A percentile compares a stretch with the other conserved stretches of the same genome.
phyloP scores from a whole-genome alignment of 2,113 vertebrate genomes.

The Lates calcarifer region DNA sequence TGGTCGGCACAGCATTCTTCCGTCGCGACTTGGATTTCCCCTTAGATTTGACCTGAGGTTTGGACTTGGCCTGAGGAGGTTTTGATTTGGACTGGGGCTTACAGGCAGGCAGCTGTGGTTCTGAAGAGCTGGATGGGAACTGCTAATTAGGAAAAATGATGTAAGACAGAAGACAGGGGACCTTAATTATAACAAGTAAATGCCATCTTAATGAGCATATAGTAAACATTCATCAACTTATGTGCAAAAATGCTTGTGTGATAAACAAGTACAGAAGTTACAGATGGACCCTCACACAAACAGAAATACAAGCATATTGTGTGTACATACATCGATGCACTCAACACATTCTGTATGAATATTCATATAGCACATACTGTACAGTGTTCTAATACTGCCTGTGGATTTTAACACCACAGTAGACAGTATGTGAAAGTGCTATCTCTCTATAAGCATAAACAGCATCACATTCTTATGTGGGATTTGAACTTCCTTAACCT shows the following conservation, averaged over 20 bases:
- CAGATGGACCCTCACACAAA: constrained; percentile 4
- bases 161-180: neutral
- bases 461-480: neutral
- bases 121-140: neutral
- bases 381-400: neutral
- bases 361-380: neutral
- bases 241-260: neutral
- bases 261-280: neutral
- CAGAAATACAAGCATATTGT: constrained; percentile 2
- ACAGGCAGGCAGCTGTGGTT: constrained; percentile 55
- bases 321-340: neutral
- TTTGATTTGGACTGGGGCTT: constrained; percentile 60
- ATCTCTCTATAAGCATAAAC: neutral
- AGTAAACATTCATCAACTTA: neutral
- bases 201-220: neutral
- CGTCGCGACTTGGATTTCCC: constrained; percentile 56
- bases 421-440: neutral
- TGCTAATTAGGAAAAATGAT: constrained; percentile 10
- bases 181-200: neutral
- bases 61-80: constrained; percentile 56
- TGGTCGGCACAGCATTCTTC: constrained; percentile 59
- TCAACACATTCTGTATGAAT: neutral
- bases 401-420: neutral
- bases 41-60: constrained; percentile 58
- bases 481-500: neutral